Percentiles rank a stretch among this genome's conserved stretches.
Evolutionary conservation across 2,797 vertebrate genomes (phyloP).

Genomic region (Bradypodion ventrale): DNA sequence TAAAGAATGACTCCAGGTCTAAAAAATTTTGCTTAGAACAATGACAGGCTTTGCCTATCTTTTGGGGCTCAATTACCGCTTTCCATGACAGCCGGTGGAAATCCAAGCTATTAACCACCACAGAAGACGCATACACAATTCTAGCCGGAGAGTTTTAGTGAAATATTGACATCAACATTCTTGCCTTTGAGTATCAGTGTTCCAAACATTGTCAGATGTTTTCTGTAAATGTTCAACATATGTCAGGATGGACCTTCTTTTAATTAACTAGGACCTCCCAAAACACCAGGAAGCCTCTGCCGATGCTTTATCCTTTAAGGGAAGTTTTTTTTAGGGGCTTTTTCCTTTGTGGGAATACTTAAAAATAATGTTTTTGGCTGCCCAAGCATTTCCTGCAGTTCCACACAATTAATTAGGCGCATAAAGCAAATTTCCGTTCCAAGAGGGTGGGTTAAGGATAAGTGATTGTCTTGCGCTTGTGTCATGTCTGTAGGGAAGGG

Average conservation of each 20-base stretch:
- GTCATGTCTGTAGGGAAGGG: background rate
- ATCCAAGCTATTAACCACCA: conserved; percentile 61
- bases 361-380: background rate
- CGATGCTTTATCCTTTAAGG: background rate
- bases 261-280: conserved; percentile 7
- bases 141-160: conserved; percentile 52
- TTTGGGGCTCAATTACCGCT: conserved; percentile 62
- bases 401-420: conserved; percentile 18
- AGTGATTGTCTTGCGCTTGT: background rate
- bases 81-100: conserved; percentile 64
- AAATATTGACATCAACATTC: conserved; percentile 58
- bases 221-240: background rate
- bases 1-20: conserved; percentile 63
- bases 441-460: background rate
- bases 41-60: conserved; percentile 65
- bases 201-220: background rate
- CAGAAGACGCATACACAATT: conserved; percentile 52
- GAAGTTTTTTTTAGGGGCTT: background rate
- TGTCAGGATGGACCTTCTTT: background rate
- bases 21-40: conserved; percentile 68
- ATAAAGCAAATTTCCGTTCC: background rate
- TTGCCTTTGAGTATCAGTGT: background rate
- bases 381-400: conserved; percentile 1
- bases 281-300: background rate
- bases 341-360: background rate